phyloP scores from a whole-genome alignment of 2,797 vertebrate species.

The Harpagifer antarcticus region DNA sequence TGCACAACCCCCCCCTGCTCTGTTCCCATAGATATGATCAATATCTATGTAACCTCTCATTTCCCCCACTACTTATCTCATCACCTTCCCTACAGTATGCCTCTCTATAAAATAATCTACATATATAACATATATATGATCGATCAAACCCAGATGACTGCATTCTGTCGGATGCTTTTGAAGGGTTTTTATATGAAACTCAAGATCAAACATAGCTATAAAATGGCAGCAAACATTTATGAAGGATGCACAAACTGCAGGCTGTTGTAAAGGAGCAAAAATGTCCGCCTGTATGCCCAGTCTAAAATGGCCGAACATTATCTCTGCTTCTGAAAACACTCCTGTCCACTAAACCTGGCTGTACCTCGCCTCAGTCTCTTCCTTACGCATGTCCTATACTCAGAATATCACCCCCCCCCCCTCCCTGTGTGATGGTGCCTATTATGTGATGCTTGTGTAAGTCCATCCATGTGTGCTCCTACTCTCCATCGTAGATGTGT shows the following conservation, averaged over 20 bases:
- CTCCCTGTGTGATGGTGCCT: slow-evolving; percentile 34
- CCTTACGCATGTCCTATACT: slow-evolving; percentile 55
- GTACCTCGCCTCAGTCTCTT: slow-evolving; percentile 2
- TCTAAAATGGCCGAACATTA: slow-evolving; percentile 50
- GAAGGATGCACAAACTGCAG: slow-evolving; percentile 29
- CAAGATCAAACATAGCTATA: slow-evolving; percentile 10
- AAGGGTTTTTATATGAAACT: slow-evolving; percentile 24
- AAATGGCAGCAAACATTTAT: slow-evolving; percentile 17
- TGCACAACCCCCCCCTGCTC: slow-evolving; percentile 38
- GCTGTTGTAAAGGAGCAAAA: slow-evolving; percentile 22
- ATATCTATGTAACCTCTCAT: slow-evolving; percentile 66
- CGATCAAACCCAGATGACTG: slow-evolving; percentile 16
- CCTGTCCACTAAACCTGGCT: slow-evolving; percentile 29
- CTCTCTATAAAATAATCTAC: slow-evolving; percentile 48
- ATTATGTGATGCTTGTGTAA: slow-evolving; percentile 44
- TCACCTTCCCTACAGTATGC: slow-evolving; percentile 22
- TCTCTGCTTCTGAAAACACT: slow-evolving; percentile 34
- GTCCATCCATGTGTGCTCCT: slow-evolving; percentile 37
- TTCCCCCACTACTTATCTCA: slow-evolving; percentile 43
- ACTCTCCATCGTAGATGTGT: slow-evolving; percentile 48
- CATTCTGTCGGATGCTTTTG: slow-evolving; percentile 12
- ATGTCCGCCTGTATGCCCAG: slow-evolving; percentile 23
- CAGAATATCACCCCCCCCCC: slow-evolving; percentile 5
- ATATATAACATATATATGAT: slow-evolving; percentile 30
- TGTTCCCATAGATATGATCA: slow-evolving; percentile 65